Percentiles rank a stretch among this genome's conserved stretches.
These are phyloP conservation scores for Sylvietta virens DNA, from an alignment of 2,113 vertebrate species.

Conservation along the genomic window DNA sequence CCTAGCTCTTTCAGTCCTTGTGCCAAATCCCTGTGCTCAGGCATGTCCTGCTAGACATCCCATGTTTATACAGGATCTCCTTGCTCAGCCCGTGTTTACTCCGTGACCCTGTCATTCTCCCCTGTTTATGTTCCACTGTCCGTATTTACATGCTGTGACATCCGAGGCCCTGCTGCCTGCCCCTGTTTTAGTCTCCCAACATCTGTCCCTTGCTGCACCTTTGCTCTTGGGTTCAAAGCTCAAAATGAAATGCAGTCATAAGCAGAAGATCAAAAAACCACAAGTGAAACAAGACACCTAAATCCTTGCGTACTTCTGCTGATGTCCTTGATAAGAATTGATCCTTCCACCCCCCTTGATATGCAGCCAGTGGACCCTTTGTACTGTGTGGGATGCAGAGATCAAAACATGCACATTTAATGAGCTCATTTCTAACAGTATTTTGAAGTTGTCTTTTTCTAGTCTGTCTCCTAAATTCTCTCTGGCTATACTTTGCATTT, in stretches of 20 bases:
- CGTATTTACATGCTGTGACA: not conserved
- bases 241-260: not conserved
- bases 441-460: constrained; percentile 41
- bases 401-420: constrained; percentile 45
- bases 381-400: constrained; percentile 27
- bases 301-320: not conserved
- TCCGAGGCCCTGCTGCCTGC: not conserved
- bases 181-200: not conserved
- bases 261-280: not conserved
- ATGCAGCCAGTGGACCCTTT: constrained; percentile 11
- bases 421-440: constrained; percentile 36
- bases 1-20: not conserved
- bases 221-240: constrained; percentile 5
- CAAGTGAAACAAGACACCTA: constrained; percentile 30
- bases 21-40: not conserved
- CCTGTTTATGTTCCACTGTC: not conserved
- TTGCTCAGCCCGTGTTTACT: not conserved
- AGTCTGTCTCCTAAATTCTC: not conserved
- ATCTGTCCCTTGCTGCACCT: not conserved
- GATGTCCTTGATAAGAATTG: constrained; percentile 26
- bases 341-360: constrained; percentile 4
- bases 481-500: constrained; percentile 44
- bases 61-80: not conserved
- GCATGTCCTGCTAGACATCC: not conserved
- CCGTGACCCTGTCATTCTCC: not conserved